These are phyloP conservation scores for Magallana nippona DNA, from an alignment of 2,888 invertebrate species.

Conservation along the genomic window DNA sequence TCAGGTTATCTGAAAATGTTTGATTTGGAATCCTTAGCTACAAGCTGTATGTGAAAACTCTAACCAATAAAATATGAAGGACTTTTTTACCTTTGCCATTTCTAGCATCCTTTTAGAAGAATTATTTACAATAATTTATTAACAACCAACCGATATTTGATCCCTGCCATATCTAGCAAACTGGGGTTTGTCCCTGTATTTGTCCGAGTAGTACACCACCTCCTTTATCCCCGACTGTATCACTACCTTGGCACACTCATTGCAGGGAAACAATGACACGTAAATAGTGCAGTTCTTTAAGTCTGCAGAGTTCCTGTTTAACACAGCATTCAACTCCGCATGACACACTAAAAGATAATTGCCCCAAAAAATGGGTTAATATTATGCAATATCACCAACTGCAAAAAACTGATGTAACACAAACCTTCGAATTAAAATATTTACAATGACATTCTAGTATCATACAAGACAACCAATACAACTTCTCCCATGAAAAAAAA, in stretches of 20 bases:
- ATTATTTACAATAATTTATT: too few species aligned
- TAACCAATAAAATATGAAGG: not conserved
- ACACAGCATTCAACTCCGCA: slow-evolving; percentile 97
- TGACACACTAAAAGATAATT: slow-evolving; percentile 89
- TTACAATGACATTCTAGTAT: too few species aligned
- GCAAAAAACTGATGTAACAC: too few species aligned
- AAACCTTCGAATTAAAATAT: too few species aligned
- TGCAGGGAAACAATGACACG: slow-evolving; percentile 96
- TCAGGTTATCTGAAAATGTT: not conserved
- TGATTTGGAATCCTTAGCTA: not conserved
- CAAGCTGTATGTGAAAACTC: not conserved
- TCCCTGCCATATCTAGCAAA: slow-evolving; percentile 89
- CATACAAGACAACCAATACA: too few species aligned
- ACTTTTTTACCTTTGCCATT: too few species aligned
- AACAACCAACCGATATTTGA: slow-evolving; percentile 82
- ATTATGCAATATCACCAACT: not conserved
- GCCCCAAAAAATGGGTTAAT: too few species aligned
- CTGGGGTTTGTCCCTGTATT: slow-evolving; percentile 85
- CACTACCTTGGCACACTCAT: slow-evolving; percentile 97
- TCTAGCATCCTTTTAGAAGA: too few species aligned
- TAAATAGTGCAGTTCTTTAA: slow-evolving; percentile 91
- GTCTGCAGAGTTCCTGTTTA: slow-evolving; percentile 91
- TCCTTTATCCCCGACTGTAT: slow-evolving; percentile 94
- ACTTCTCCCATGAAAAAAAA: too few species aligned
- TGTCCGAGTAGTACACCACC: slow-evolving; percentile 88